Conservation (phyloP, 2,113 vertebrate species). For the Chrysochloris asiatica region DNA sequence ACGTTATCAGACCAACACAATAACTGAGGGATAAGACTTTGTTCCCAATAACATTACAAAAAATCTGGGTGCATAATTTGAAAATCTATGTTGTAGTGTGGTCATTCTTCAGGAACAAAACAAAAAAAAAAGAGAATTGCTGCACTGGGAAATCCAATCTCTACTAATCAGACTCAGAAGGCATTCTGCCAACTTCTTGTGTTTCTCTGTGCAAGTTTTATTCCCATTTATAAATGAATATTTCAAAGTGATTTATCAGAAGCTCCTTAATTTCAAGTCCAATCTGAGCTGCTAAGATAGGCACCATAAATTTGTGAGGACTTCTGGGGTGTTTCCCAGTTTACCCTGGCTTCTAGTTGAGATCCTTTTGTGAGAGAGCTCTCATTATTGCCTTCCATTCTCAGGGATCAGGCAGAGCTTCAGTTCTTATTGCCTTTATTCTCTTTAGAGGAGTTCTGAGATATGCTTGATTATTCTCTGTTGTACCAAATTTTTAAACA, state of each 20-base stretch:
- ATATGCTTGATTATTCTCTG: conserved; percentile 22
- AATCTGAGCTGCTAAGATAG: conserved; percentile 59
- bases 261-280: conserved; percentile 50
- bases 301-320: conserved; percentile 57
- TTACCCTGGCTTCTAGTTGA: conserved; percentile 35
- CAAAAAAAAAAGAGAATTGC: conserved; percentile 41
- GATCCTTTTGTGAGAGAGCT: conserved; percentile 53
- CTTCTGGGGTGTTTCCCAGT: conserved; percentile 39
- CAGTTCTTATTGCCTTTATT: conserved; percentile 58
- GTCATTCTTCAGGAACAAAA: conserved; percentile 5
- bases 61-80: background rate
- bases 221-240: conserved; percentile 65
- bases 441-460: conserved; percentile 30
- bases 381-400: conserved; percentile 62
- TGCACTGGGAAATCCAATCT: conserved; percentile 45
- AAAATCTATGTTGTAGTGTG: background rate
- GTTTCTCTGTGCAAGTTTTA: conserved; percentile 58
- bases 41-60: background rate
- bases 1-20: background rate
- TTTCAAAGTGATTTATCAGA: conserved; percentile 69
- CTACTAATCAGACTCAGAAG: conserved; percentile 68
- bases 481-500: conserved; percentile 41
- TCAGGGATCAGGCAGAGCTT: conserved; percentile 59
- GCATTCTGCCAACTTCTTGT: conserved; percentile 52
- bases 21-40: background rate